A percentile compares a stretch with the other conserved stretches of the same genome.
Evolutionary conservation across 2,113 vertebrate genomes (phyloP).

Genomic region (Erpornis zantholeuca): DNA sequence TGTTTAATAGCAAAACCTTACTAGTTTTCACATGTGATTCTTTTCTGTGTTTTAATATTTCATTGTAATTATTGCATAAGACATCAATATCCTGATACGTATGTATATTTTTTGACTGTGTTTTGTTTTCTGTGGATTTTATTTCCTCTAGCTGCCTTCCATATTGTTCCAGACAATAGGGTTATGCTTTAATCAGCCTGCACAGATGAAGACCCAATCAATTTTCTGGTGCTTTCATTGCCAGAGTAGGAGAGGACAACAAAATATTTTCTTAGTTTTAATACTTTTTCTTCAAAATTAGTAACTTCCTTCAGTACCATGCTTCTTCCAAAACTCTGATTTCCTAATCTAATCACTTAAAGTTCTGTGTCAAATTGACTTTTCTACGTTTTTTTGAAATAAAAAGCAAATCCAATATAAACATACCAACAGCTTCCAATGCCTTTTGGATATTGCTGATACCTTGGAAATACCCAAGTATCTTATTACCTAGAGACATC

Average conservation of each 20-base stretch:
- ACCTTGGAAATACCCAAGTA: background rate
- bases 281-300: background rate
- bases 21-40: background rate
- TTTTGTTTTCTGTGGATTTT: slow-evolving; percentile 67
- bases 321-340: background rate
- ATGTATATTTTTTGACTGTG: slow-evolving; percentile 53
- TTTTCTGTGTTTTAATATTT: slow-evolving; percentile 15
- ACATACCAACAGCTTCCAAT: background rate
- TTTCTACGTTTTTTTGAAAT: background rate
- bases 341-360: background rate
- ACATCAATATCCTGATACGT: background rate
- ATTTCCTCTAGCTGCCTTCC: slow-evolving; percentile 79
- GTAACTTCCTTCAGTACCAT: background rate
- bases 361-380: background rate
- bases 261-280: background rate
- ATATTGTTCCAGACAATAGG: slow-evolving; percentile 83
- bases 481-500: background rate
- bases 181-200: slow-evolving; percentile 63
- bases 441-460: background rate
- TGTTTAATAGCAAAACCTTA: background rate
- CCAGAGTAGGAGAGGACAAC: slow-evolving; percentile 47
- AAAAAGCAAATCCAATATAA: background rate
- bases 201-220: slow-evolving; percentile 67
- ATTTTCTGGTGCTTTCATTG: slow-evolving; percentile 54
- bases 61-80: slow-evolving; percentile 32